phyloP scores from a whole-genome alignment of 1,140 invertebrate genomes.

The Drosophila subobscura region DNA sequence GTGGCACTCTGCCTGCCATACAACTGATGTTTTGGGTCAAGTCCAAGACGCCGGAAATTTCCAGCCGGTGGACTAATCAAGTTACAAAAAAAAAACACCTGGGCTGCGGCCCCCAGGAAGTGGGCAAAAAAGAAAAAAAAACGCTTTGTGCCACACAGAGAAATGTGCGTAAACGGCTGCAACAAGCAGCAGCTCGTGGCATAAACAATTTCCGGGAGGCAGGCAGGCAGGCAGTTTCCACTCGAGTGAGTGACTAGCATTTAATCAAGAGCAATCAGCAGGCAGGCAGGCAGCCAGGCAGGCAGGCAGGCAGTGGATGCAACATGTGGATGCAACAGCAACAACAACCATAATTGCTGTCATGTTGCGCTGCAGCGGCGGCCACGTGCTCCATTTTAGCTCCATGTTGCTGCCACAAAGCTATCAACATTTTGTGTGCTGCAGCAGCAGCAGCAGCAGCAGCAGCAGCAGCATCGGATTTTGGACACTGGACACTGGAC shows the following conservation, averaged over 20 bases:
- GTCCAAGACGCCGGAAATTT: constrained; percentile 25
- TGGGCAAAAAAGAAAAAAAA: constrained; percentile 9
- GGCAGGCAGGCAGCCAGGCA: constrained; percentile 42
- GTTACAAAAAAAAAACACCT: constrained; percentile 49
- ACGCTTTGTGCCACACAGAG: constrained; percentile 26
- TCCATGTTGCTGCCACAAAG: constrained; percentile 50
- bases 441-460: constrained; percentile 62
- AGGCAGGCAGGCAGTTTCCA: constrained; percentile 46
- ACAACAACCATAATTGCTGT: constrained; percentile 52
- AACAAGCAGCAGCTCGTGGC: constrained; percentile 60
- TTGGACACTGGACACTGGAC: constrained; percentile 10
- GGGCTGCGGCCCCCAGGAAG: constrained; percentile 39
- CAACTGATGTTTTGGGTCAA: constrained; percentile 17
- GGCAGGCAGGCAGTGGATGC: constrained; percentile 31
- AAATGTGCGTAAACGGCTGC: constrained; percentile 47
- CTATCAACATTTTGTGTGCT: constrained; percentile 57
- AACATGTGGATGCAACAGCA: constrained; percentile 13
- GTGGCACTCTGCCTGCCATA: constrained; percentile 24
- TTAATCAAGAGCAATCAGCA: constrained; percentile 78
- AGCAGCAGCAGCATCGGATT: constrained; percentile 47
- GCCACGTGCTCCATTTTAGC: constrained; percentile 71
- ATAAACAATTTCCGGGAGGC: constrained; percentile 74
- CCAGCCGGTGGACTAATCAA: constrained; percentile 35
- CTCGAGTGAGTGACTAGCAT: constrained; percentile 76
- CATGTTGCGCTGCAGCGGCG: constrained; percentile 29